These are phyloP conservation scores for Esox masquinongy DNA, from an alignment of 2,797 vertebrate genomes.

Conservation along the genomic window DNA sequence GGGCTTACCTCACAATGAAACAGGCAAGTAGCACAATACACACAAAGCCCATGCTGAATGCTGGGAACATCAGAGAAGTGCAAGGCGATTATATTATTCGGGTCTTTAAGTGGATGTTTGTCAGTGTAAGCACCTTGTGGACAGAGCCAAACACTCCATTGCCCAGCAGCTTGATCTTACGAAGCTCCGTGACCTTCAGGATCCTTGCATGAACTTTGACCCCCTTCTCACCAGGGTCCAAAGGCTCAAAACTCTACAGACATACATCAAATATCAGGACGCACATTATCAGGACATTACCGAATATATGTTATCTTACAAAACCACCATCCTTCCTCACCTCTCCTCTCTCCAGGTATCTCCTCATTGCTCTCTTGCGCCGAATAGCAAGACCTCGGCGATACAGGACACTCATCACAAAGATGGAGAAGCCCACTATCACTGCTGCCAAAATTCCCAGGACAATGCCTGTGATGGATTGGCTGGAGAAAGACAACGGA, in stretches of 20 bases:
- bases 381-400: slow-evolving; percentile 86
- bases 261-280: slow-evolving; percentile 10
- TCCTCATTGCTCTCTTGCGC: slow-evolving; percentile 90
- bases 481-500: slow-evolving; percentile 57
- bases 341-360: slow-evolving; percentile 90
- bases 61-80: neutral
- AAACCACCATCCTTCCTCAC: slow-evolving; percentile 63
- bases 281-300: too few species aligned
- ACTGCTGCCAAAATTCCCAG: slow-evolving; percentile 76
- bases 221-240: slow-evolving; percentile 89
- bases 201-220: slow-evolving; percentile 84
- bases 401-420: slow-evolving; percentile 82
- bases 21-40: neutral
- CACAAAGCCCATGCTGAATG: neutral
- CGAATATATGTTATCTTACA: too few species aligned
- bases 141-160: slow-evolving; percentile 89
- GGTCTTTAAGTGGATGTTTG: neutral
- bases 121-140: slow-evolving; percentile 81
- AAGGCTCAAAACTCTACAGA: slow-evolving; percentile 84
- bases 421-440: slow-evolving; percentile 72
- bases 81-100: slow-evolving; percentile 3
- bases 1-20: slow-evolving; percentile 7
- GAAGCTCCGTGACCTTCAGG: slow-evolving; percentile 86
- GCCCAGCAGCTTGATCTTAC: slow-evolving; percentile 87
- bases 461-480: slow-evolving; percentile 72